Evolutionary conservation across 2,797 vertebrate species (phyloP), one percentile per base, ranked within the genome.

Genomic region (Dendrocincla fuliginosa): DNA sequence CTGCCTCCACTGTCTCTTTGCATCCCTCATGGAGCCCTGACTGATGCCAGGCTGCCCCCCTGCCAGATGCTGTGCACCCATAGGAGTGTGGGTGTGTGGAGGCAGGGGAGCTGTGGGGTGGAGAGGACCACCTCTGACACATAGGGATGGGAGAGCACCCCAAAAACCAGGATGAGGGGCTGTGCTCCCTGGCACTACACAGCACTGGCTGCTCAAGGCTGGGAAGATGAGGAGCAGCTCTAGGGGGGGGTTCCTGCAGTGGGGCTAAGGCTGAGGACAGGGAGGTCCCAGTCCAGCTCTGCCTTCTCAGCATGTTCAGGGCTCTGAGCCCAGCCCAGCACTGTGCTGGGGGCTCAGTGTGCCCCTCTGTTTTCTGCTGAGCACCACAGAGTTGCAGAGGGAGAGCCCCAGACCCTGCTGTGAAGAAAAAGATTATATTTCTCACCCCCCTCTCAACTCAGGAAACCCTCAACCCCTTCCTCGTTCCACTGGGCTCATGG

Each of bases 21-120:
- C 49, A 33, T 8, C 69, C 71, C 42, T 35, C 20, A 33, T 5
- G 13, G 50, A 22, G 3, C 4, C 67, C 47, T 10, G 17, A 3
- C 0, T 1, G 30, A 5, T 13, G 49, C 59, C 4, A 9, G 33
- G 32, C 39, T 65, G 84, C 35, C 69, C 49, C 42, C 0, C 3
- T 28, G 19, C 32, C n/a, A 12, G 23, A 13, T 25, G 59, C 44
- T 44, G 33, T 44, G n/a, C 17, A 3, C 27, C 47, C 63, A 53
- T 10, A 28, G 59, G 16, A 32, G 2, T 2, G 1, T 1, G 52
- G 5, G 3, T 30, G 60, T 13, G 3, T 0, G 4, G 37, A 60
- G 14, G 4, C 16, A 20, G 47, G 15, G 0, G 19, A 70, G 65
- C 44, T 32, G 44, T 18, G 11, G 57, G 55, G 33, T 16, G 30